phyloP scores from a whole-genome alignment of 2,797 vertebrate genomes.

The Poecilia gillii region DNA sequence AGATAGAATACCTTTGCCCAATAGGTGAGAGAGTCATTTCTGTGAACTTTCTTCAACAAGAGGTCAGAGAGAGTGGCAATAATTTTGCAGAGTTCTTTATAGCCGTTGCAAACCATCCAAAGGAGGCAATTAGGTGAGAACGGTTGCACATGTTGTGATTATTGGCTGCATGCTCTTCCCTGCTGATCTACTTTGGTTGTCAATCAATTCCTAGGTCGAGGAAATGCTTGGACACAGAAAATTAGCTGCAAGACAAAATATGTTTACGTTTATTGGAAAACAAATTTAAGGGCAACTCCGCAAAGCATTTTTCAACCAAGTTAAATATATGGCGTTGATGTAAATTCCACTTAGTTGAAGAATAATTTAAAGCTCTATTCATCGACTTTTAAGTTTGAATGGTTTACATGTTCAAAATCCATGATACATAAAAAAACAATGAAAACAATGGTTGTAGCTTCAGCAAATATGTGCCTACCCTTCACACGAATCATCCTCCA shows the following conservation, averaged over 20 bases:
- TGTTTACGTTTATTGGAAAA: neutral
- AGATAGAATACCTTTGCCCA: constrained; percentile 58
- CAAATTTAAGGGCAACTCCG: neutral
- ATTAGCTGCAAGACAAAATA: constrained; percentile 6
- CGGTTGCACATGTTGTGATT: constrained; percentile 54
- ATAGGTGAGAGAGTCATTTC: constrained; percentile 48
- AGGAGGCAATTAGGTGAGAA: constrained; percentile 48
- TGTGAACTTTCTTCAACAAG: constrained; percentile 52
- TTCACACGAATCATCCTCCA: neutral
- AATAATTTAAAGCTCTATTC: neutral
- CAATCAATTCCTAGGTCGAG: constrained; percentile 43
- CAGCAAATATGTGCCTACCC: neutral
- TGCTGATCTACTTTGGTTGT: constrained; percentile 56
- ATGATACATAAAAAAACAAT: neutral
- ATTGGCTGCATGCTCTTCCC: constrained; percentile 48
- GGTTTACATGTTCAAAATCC: neutral
- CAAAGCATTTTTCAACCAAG: neutral
- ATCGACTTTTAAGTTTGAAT: neutral
- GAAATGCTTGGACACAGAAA: constrained; percentile 14
- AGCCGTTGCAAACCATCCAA: constrained; percentile 36
- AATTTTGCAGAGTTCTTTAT: constrained; percentile 62
- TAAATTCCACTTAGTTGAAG: neutral
- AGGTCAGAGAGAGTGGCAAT: constrained; percentile 51
- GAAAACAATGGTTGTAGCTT: neutral
- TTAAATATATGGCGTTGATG: neutral